Conservation (phyloP, 2,113 vertebrate genomes). For the Urocolius indicus region DNA sequence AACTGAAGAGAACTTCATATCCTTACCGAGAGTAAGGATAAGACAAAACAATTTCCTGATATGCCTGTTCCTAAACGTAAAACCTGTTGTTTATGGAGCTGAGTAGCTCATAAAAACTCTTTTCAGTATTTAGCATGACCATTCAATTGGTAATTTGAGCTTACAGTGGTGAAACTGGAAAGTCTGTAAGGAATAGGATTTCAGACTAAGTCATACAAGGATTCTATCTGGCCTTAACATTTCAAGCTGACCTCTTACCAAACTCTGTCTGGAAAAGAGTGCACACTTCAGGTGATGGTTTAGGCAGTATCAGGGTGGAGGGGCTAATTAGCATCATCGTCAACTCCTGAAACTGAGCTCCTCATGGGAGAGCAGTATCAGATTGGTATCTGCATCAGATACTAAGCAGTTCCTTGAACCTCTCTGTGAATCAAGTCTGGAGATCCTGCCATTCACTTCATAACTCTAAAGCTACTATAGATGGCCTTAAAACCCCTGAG, state of each 20-base stretch:
- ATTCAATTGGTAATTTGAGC: background rate
- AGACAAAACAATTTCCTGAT: background rate
- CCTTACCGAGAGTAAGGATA: background rate
- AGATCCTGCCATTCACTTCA: background rate
- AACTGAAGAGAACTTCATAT: no score
- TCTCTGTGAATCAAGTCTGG: background rate
- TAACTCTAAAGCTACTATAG: background rate
- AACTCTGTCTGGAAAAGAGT: background rate
- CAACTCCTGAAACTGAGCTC: background rate
- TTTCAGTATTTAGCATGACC: background rate
- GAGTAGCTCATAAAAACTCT: background rate
- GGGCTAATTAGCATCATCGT: background rate
- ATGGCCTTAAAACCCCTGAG: background rate
- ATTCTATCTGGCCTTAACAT: background rate
- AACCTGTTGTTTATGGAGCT: background rate
- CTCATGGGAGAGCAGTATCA: background rate
- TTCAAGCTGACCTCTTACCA: background rate
- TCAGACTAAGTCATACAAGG: background rate
- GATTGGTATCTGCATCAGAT: background rate
- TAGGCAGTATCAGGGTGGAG: background rate
- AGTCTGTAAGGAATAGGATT: background rate
- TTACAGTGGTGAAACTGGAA: background rate
- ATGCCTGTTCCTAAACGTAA: background rate
- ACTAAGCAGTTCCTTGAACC: background rate
- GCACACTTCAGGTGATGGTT: background rate